phyloP scores from a whole-genome alignment of 2,113 vertebrate genomes.

The Pundamilia nyererei region DNA sequence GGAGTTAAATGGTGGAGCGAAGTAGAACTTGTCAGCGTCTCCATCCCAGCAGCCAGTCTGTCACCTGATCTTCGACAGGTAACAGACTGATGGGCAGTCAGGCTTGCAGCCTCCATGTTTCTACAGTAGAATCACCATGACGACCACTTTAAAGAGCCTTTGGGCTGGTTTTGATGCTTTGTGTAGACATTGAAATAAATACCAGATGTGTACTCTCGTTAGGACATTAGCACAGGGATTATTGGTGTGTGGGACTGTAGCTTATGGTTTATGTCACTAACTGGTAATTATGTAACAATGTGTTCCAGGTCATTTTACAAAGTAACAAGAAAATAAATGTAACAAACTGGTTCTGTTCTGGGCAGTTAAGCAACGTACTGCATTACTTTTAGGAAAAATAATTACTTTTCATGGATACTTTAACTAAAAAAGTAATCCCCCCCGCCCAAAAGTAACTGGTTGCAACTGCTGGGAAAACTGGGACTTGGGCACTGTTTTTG shows the following conservation, averaged over 20 bases:
- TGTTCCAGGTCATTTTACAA: background rate
- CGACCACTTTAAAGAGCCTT: background rate
- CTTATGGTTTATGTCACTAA: background rate
- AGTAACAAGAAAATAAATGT: background rate
- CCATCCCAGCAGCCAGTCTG: background rate
- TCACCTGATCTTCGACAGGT: background rate
- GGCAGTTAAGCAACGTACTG: background rate
- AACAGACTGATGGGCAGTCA: background rate
- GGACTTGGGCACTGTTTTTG: background rate
- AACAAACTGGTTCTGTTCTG: background rate
- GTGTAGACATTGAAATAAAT: rapidly evolving
- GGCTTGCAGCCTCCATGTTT: background rate
- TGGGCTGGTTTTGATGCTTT: background rate
- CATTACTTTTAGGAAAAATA: background rate
- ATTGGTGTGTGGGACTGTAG: background rate
- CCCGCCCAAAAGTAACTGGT: background rate
- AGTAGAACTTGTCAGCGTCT: background rate
- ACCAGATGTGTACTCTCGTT: background rate
- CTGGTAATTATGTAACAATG: background rate
- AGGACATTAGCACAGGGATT: background rate
- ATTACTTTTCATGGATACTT: background rate
- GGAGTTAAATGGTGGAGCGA: background rate
- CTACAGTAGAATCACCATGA: background rate
- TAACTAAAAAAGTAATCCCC: background rate
- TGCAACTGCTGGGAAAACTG: background rate